Base-by-base conservation (phyloP, 2,797 vertebrate species). In the Synaphobranchus kaupii region DNA sequence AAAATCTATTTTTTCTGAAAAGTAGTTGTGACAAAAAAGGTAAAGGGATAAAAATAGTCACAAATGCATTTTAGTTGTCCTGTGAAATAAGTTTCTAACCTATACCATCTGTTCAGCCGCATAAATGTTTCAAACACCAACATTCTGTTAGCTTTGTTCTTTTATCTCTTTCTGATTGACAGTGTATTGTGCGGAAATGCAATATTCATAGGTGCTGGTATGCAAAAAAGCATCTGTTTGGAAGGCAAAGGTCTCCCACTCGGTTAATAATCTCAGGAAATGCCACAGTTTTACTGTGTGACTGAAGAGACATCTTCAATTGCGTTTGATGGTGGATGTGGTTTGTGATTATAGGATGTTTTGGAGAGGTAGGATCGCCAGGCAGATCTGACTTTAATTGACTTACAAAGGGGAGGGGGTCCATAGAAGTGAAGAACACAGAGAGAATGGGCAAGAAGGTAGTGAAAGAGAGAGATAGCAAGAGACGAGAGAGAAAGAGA, bases 361-460 rank as follows among this genome's bases (percentile, higher is more conserved):
- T 52, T 28, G 28, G 83, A 60, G 47, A 50, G 68, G 83, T 60
- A 87, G 71, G 84, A n/a, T 85, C 39, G 56, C 84, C 56, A 9
- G n/a, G 68, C 85, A 84, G 87, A 89, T 86, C 56, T 3, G 82
- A 66, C 83, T 87, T 83, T 83, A 84, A 90, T 86, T 47, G 52
- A 88, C 88, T 73, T 39, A 17, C 68, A n/a, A 56, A 84, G 85
- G 80, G 17, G 17, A 63, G 22, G 50, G 58, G 84, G 86, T 63
- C 68, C 17, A 13, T 47, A 81, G 68, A 63, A 71, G 48, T 68
- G 44, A 48, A 8, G 52, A 31, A 47, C 31, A 71, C 6, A 25
- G 47, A 50, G 56, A 47, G 10, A 60, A 44, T 5, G 48, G 47
- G 63, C 6, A 31, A 28, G 56, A 20, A 34, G 9, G 66, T 17